Evolutionary conservation across 2,888 invertebrate genomes (phyloP).

Genomic region (Morpho achilles): DNA sequence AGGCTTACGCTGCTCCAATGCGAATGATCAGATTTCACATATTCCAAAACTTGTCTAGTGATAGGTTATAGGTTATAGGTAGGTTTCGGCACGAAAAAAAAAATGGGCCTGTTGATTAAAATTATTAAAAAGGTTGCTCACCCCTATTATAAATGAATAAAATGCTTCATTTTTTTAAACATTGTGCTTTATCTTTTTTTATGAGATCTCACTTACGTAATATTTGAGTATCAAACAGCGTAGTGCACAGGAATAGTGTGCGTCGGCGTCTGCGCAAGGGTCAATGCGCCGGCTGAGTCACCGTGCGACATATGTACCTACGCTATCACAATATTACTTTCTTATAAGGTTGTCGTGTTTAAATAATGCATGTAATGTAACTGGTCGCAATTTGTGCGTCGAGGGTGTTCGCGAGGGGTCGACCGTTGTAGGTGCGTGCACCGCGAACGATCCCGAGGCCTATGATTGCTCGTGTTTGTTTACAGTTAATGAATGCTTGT

Average conservation of each 20-base stretch:
- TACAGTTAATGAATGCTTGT: conserved; percentile 12
- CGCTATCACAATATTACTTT: conserved; percentile 75
- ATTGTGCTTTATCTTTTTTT: too few relatives aligned
- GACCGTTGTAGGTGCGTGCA: conserved; percentile 20
- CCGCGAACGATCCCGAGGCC: conserved; percentile 21
- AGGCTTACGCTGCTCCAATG: too few relatives aligned
- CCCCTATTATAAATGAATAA: too few relatives aligned
- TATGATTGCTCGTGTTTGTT: conserved; percentile 15
- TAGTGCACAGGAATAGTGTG: conserved; percentile 63
- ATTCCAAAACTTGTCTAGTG: too few relatives aligned
- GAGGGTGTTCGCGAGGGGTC: conserved; percentile 28
- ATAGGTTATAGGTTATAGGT: too few relatives aligned
- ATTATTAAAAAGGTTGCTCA: too few relatives aligned
- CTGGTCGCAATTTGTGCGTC: conserved; percentile 66
- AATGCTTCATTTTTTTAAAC: too few relatives aligned
- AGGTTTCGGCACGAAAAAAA: too few relatives aligned
- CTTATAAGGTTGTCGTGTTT: conserved; percentile 73
- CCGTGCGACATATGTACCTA: conserved; percentile 60
- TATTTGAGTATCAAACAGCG: conserved; percentile 52
- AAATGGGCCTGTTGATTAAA: too few relatives aligned
- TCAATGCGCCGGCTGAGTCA: conserved; percentile 70
- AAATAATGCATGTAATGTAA: conserved; percentile 77
- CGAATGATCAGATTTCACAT: too few relatives aligned
- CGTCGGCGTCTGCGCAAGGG: conserved; percentile 58
- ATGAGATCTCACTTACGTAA: conserved; percentile 29